A percentile compares a stretch with the other conserved stretches of the same genome.
Conservation (phyloP, 2,797 vertebrate genomes). For the Ceyx erithaca region DNA sequence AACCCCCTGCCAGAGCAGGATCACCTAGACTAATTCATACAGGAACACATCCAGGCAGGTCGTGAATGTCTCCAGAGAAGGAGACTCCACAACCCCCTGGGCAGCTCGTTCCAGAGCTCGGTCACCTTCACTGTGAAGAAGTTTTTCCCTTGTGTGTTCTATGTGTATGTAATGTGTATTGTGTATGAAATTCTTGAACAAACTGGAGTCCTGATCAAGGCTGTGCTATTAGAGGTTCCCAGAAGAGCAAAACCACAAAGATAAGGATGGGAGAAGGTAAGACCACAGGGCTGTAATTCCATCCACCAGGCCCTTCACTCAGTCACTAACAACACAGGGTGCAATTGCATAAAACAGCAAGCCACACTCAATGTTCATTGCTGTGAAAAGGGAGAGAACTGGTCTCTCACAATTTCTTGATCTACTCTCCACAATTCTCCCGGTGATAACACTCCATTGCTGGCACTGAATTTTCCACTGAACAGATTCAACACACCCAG, state of each 20-base stretch:
- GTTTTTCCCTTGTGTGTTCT: too few relatives aligned
- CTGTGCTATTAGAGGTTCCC: background rate
- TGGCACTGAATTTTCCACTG: background rate
- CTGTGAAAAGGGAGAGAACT: background rate
- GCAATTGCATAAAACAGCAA: background rate
- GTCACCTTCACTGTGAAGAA: too few relatives aligned
- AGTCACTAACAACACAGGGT: background rate
- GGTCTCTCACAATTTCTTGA: background rate
- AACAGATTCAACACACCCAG: background rate
- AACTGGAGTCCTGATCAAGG: background rate
- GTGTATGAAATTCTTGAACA: background rate
- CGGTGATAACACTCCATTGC: background rate
- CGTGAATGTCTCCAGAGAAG: too few relatives aligned
- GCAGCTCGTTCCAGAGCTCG: too few relatives aligned
- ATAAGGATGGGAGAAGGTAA: background rate
- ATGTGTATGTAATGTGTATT: too few relatives aligned
- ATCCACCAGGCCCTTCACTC: background rate
- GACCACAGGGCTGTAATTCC: conserved; percentile 2
- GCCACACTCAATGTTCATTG: rapidly evolving
- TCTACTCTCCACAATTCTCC: background rate
- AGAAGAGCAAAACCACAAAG: background rate
- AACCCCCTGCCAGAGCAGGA: too few relatives aligned
- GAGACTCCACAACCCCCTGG: too few relatives aligned
- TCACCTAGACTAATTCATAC: too few relatives aligned
- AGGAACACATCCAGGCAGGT: too few relatives aligned